Percentiles rank a stretch among this genome's conserved stretches.
Conservation (phyloP, 2,113 vertebrate genomes). For the Aplodontia rufa region DNA sequence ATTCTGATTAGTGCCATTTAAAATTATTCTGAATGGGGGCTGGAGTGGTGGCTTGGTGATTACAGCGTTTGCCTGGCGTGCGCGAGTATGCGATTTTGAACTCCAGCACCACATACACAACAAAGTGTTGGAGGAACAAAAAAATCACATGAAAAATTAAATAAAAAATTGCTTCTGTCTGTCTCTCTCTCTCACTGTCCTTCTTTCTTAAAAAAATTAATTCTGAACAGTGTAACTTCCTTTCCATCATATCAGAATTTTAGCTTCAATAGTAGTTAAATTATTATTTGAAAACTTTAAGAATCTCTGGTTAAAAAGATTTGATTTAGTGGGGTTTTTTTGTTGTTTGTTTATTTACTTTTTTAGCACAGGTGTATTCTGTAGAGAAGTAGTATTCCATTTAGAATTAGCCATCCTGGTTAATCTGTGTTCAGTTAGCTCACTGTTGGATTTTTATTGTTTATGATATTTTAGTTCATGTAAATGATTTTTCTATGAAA, state of each 20-base stretch:
- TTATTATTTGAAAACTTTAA: slow-evolving; percentile 1
- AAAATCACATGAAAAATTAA: no score
- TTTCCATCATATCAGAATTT: slow-evolving; percentile 5
- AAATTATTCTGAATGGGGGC: no score
- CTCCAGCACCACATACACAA: no score
- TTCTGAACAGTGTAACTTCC: background rate
- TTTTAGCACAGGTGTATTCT: background rate
- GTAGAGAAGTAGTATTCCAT: background rate
- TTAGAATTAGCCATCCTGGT: background rate
- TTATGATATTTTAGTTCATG: background rate
- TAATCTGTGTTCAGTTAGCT: background rate
- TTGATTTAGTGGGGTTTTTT: background rate
- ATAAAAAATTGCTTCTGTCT: no score
- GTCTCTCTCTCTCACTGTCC: no score
- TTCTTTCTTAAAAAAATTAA: no score
- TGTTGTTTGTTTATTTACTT: no score
- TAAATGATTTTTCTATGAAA: background rate
- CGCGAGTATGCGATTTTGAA: no score
- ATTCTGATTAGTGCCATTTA: slow-evolving; percentile 3
- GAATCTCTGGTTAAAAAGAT: slow-evolving; percentile 27
- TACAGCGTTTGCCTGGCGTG: no score
- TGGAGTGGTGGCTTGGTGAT: no score
- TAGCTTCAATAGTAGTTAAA: background rate
- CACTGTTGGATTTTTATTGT: background rate
- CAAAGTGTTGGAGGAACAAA: no score